Percentiles rank a stretch among this genome's conserved stretches.
Evolutionary conservation across 2,888 invertebrate genomes (phyloP).

Genomic region (Oxyteleia sp.): DNA sequence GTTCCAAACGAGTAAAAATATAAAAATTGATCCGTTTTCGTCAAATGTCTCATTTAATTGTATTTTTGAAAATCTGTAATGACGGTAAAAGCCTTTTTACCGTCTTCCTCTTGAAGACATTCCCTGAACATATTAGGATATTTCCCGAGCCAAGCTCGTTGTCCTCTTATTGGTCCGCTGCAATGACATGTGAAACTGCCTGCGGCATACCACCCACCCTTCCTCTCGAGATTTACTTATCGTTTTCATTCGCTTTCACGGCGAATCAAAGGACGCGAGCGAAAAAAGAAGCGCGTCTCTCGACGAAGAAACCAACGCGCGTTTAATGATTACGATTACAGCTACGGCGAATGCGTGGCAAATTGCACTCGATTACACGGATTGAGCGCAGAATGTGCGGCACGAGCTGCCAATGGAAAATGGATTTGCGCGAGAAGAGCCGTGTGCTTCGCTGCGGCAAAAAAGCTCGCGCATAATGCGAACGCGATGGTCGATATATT

Average conservation of each 20-base stretch:
- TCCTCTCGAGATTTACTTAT: constrained; percentile 45
- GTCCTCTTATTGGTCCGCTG: constrained; percentile 70
- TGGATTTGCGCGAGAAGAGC: constrained; percentile 23
- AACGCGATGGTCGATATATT: constrained; percentile 23
- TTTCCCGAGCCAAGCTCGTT: background rate
- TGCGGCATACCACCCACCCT: constrained; percentile 4
- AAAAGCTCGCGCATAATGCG: constrained; percentile 25
- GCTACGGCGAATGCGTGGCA: constrained; percentile 28
- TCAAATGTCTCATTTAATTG: too few species aligned
- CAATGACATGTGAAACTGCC: constrained; percentile 40
- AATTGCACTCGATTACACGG: constrained; percentile 46
- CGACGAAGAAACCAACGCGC: constrained; percentile 33
- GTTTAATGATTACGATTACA: constrained; percentile 52
- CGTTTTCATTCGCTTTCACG: constrained; percentile 40
- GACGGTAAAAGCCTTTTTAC: too few species aligned
- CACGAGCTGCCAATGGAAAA: constrained; percentile 46
- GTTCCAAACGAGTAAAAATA: too few species aligned
- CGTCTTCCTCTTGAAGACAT: too few species aligned
- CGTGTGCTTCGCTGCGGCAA: constrained; percentile 13
- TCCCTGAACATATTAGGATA: background rate
- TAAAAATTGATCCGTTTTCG: too few species aligned
- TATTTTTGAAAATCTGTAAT: too few species aligned
- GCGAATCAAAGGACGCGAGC: constrained; percentile 37
- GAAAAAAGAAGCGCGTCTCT: constrained; percentile 8
- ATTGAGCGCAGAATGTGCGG: constrained; percentile 36